These are phyloP conservation scores for Hippopotamyrus pictus DNA, from an alignment of 2,797 vertebrate genomes.

Conservation along the genomic window DNA sequence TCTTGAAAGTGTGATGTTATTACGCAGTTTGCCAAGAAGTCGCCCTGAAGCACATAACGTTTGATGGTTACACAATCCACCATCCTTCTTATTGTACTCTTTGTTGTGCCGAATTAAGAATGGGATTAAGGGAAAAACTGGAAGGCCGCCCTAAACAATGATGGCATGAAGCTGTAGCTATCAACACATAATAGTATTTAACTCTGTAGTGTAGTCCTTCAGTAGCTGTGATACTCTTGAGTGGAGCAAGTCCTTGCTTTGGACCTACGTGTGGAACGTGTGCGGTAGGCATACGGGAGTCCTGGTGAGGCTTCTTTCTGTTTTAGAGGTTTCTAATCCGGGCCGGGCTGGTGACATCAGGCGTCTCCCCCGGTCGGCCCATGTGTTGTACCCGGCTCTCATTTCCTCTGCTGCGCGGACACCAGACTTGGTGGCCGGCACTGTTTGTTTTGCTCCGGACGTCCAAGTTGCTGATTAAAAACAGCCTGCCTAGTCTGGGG, in stretches of 20 bases:
- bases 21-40: not conserved
- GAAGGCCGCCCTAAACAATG: not conserved
- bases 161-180: not conserved
- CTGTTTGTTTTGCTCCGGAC: slow-evolving; percentile 65
- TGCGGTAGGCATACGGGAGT: not conserved
- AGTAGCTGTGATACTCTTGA: not conserved
- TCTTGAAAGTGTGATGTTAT: slow-evolving; percentile 7
- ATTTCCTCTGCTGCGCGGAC: slow-evolving; percentile 79
- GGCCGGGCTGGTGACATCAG: slow-evolving; percentile 85
- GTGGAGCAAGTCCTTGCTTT: not conserved
- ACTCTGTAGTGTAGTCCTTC: not conserved
- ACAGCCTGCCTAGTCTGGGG: slow-evolving; percentile 49
- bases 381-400: slow-evolving; percentile 79
- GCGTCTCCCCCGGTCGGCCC: slow-evolving; percentile 68
- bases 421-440: slow-evolving; percentile 66
- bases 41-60: not conserved
- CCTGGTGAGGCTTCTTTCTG: slow-evolving; percentile 39
- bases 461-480: slow-evolving; percentile 59
- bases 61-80: not conserved
- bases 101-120: slow-evolving; percentile 4
- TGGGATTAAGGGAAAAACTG: not conserved
- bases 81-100: not conserved
- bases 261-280: not conserved
- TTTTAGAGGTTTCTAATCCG: slow-evolving; percentile 99
- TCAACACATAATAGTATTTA: not conserved